These are phyloP conservation scores for Tauraco hartlaubi DNA, from an alignment of 2,797 vertebrate species.

Conservation along the genomic window DNA sequence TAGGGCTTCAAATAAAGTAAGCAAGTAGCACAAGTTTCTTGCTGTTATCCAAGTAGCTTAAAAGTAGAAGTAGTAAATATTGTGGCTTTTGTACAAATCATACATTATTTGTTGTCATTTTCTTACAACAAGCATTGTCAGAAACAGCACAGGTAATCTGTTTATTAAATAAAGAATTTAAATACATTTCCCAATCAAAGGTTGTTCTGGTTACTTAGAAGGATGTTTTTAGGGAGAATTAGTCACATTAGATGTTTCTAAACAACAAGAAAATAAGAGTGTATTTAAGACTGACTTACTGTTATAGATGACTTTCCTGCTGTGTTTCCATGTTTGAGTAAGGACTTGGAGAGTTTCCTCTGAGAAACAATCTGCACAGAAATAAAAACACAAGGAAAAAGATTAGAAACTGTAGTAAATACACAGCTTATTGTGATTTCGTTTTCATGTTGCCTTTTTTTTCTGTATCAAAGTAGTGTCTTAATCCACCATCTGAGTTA, in stretches of 20 bases:
- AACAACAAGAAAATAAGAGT: not conserved
- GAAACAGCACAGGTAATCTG: not conserved
- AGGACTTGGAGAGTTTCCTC: conserved; percentile 95
- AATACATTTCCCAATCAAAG: not conserved
- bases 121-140: not conserved
- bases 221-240: conserved; percentile 10
- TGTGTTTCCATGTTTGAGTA: conserved; percentile 97
- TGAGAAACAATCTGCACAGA: conserved; percentile 95
- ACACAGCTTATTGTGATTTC: not conserved
- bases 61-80: not conserved
- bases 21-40: not conserved
- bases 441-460: not conserved
- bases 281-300: conserved; percentile 78
- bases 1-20: not conserved
- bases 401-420: not conserved
- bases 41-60: not conserved
- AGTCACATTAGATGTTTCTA: not conserved
- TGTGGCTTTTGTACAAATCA: not conserved
- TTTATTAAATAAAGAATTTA: not conserved
- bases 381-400: conserved; percentile 25
- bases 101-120: not conserved
- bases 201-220: not conserved
- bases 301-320: conserved; percentile 97
- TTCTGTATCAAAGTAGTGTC: not conserved
- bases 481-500: not conserved